These are phyloP conservation scores for Andrena fulva DNA, from an alignment of 2,888 invertebrate species.

Conservation along the genomic window DNA sequence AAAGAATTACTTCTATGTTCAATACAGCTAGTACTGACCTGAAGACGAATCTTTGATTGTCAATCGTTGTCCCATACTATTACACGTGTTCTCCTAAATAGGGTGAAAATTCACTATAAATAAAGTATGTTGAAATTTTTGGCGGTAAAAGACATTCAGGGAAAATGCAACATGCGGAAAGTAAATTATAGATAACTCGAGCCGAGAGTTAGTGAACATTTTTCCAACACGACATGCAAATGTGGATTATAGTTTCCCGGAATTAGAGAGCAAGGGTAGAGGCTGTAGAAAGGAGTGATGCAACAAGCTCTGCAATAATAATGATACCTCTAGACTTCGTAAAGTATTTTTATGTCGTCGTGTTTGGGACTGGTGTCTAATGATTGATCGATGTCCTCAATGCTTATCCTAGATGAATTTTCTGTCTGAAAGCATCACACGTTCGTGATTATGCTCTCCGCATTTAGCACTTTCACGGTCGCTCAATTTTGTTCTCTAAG, in stretches of 20 bases:
- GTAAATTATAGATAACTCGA: conserved; percentile 5
- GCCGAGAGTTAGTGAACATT: not conserved
- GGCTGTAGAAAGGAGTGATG: not conserved
- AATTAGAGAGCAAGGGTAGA: not conserved
- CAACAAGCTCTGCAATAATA: conserved; percentile 16
- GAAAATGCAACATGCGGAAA: conserved; percentile 1
- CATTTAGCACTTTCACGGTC: not conserved
- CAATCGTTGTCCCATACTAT: conserved; percentile 43
- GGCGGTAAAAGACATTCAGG: not conserved
- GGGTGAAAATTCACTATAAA: conserved; percentile 44
- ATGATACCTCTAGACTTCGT: conserved; percentile 79
- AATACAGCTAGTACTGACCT: conserved; percentile 57
- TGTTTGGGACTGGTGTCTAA: conserved; percentile 80
- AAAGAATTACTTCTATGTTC: not conserved
- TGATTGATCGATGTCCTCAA: conserved; percentile 81
- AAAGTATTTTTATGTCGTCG: conserved; percentile 76
- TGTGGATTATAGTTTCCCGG: not conserved
- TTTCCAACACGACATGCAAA: conserved; percentile 29
- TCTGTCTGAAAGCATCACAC: conserved; percentile 67
- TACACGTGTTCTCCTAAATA: conserved; percentile 45
- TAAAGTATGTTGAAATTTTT: conserved; percentile 13
- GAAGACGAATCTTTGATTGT: conserved; percentile 37
- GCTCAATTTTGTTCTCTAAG: not conserved
- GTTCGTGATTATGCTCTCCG: conserved; percentile 35
- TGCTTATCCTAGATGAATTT: conserved; percentile 79